Base-by-base conservation (phyloP, 2,797 vertebrate species). In the Betta splendens region DNA sequence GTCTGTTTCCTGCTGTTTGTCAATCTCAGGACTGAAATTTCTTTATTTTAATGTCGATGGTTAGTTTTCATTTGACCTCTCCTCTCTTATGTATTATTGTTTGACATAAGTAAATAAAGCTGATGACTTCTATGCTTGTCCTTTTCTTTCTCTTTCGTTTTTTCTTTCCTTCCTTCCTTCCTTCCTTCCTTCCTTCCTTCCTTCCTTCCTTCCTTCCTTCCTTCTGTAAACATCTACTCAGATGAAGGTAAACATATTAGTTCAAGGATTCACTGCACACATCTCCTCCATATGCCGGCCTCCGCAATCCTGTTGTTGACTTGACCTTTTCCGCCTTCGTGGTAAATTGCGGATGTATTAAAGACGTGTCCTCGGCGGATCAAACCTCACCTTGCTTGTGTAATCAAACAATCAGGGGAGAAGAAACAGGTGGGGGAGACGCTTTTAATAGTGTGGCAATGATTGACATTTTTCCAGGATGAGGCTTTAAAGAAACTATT, bases 1-100 rank as follows among this genome's bases (percentile, higher is more conserved):
- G 60, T 81, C 85, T 83, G 74, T 81, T 85, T 77, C 76, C 75
- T 85, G 77, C 80, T 86, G 89, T 85, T 88, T 83, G 86, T 92
- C 89, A 78, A 87, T 89, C 89, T 92, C 91, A 91, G 90, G 89
- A 90, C 88, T 88, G 85, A 86, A 89, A 83, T 88, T 54, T 77
- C 79, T 89, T 90, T 87, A 84, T 87, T 90, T 86, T 79, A 77
- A 79, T 84, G 86, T 88, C 87, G 83, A 89, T 86, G 75, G 74
- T 86, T 85, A 85, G 57, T 85, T 90, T 87, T 85, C 73, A 83
- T 88, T 91, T 86, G 77, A 85, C 77, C 68, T 84, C 70, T 84
- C 80, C 80, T 88, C 84, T 86, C 82, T 86, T 84, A 80, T 89
- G 86, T 89, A 85, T 79, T 83, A 88, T 87, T 86, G 85, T 89